Conservation (phyloP, 2,797 vertebrate species). For the Acanthurus leucopareius region DNA sequence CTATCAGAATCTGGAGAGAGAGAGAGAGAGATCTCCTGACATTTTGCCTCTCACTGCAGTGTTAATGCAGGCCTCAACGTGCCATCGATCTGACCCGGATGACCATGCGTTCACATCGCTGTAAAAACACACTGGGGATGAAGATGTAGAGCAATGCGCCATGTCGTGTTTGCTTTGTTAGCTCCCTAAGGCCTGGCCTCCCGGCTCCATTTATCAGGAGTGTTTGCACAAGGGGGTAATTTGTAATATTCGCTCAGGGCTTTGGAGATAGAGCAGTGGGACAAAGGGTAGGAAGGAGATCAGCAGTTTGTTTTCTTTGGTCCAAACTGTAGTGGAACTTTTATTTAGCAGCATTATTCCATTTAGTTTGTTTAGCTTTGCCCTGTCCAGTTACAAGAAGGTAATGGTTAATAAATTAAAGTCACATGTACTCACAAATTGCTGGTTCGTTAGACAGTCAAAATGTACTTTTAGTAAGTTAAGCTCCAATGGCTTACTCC, state of each 20-base stretch:
- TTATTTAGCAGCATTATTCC: slow-evolving; percentile 26
- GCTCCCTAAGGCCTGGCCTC: slow-evolving; percentile 63
- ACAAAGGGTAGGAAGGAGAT: slow-evolving; percentile 60
- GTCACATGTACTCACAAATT: not conserved
- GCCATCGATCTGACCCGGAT: slow-evolving; percentile 64
- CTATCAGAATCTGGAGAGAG: slow-evolving; percentile 22
- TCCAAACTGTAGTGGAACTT: slow-evolving; percentile 45
- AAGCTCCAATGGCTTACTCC: not conserved
- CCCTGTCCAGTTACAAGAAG: not conserved
- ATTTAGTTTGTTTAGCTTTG: slow-evolving; percentile 43
- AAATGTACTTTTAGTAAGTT: not conserved
- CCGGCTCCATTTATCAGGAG: slow-evolving; percentile 71
- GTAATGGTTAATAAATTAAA: slow-evolving; percentile 28
- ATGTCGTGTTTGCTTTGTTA: slow-evolving; percentile 78
- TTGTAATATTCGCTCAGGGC: slow-evolving; percentile 73
- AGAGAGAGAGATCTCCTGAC: slow-evolving; percentile 29
- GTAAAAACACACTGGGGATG: slow-evolving; percentile 69
- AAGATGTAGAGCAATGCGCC: slow-evolving; percentile 61
- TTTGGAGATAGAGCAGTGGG: slow-evolving; percentile 58
- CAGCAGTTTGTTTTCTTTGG: slow-evolving; percentile 55
- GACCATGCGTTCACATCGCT: slow-evolving; percentile 59
- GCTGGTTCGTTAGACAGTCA: not conserved
- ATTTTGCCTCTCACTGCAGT: slow-evolving; percentile 28
- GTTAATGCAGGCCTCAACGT: slow-evolving; percentile 46
- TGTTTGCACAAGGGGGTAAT: slow-evolving; percentile 80